Evolutionary conservation across 2,888 invertebrate species (phyloP), one percentile per base, ranked within the genome.

Genomic region (Diaperis boleti): DNA sequence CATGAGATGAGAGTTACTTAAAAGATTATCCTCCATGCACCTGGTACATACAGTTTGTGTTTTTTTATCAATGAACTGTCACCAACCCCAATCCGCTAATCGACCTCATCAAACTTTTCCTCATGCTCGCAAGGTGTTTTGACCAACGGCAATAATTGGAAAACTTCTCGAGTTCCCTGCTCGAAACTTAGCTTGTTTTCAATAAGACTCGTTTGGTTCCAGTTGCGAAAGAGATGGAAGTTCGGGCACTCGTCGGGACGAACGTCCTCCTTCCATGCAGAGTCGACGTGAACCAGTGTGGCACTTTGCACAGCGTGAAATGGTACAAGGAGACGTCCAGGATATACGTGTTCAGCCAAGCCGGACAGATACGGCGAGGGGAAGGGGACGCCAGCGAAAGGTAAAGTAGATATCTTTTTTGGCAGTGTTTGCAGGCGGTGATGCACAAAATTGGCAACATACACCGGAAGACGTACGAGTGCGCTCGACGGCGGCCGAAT

Each of bases 231-330:
- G 86, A 86, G 63, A 68, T 70, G 5, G 87, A 88, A 74, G 84
- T 88, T 26, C 86, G 87, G 45, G 90, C 90, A 0, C 85, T 90
- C 70, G 89, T 89, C 0, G 92, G 91, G 1, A 85, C 86, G 14
- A 87, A 87, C 5, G 89, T 90, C 5, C 84, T 85, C n/a, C 84
- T 93, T 33, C 88, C 89, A 1, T 92, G 92, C 76, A 84, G 87
- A 11, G 87, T 92, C 67, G 90, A 91, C 74, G 84, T 85, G 35
- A 83, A 86, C n/a, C 86, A 88, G 18, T 93, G 93, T 75, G 91
- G 91, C 0, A 89, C 88, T 67, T 87, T 92, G 76, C 92, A 93
- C 83, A 91, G 90, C 81, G 90, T 93, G 79, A 92, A 92, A 79
- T 93, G 92, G 92, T 92, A 92, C 82, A 87, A 90, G 70, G 89